phyloP scores from a whole-genome alignment of 2,113 vertebrate species.

The Odocoileus virginianus region DNA sequence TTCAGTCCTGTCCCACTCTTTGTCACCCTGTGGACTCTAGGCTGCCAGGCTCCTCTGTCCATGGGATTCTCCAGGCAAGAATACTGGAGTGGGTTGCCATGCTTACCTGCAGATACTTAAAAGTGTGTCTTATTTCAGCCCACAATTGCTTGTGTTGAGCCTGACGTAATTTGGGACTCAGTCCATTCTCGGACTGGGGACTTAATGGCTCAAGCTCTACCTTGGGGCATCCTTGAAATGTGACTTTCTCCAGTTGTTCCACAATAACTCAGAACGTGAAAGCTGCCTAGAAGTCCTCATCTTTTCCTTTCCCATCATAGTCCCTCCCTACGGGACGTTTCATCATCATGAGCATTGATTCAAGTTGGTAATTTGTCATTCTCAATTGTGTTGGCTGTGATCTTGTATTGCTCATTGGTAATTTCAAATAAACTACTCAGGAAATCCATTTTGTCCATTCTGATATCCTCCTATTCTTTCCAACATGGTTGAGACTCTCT shows the following conservation, averaged over 20 bases:
- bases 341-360: background rate
- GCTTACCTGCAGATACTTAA: background rate
- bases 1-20: background rate
- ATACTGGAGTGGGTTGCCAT: background rate
- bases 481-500: background rate
- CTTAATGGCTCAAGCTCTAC: background rate
- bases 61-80: background rate
- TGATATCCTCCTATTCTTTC: background rate
- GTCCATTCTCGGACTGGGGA: background rate
- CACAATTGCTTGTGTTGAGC: background rate
- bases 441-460: background rate
- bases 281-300: background rate
- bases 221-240: background rate
- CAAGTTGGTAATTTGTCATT: background rate
- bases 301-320: background rate
- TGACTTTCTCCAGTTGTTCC: background rate
- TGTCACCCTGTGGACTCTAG: background rate
- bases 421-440: slow-evolving; percentile 2
- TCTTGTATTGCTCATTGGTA: background rate
- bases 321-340: background rate
- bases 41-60: background rate
- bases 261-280: background rate
- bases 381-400: background rate
- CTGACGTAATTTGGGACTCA: background rate
- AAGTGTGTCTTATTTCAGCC: background rate